These are phyloP conservation scores for Ctenochaetus hawaiiensis DNA, from an alignment of 2,797 vertebrate genomes.

Conservation along the genomic window DNA sequence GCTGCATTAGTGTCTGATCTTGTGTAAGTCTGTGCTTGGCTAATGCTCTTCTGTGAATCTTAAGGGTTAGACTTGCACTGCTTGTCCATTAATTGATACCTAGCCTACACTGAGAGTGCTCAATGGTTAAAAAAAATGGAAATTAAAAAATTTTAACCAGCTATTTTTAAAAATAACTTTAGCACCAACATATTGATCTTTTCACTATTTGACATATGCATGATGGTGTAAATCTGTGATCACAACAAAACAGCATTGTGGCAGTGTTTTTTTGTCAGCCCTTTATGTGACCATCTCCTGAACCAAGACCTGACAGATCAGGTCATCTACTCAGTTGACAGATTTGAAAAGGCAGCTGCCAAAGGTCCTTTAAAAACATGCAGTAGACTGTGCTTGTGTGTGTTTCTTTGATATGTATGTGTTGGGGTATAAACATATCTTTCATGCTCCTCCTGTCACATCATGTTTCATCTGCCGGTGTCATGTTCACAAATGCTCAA, in stretches of 20 bases:
- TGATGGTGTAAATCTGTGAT: constrained; percentile 14
- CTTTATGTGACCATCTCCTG: constrained; percentile 35
- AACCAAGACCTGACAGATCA: constrained; percentile 50
- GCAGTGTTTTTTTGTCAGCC: constrained; percentile 15
- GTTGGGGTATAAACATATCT: constrained; percentile 21
- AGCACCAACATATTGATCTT: constrained; percentile 5
- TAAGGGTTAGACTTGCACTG: background rate
- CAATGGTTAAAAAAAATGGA: background rate
- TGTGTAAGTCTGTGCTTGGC: background rate
- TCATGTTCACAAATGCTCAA: constrained; percentile 35
- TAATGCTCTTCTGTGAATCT: background rate
- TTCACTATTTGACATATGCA: background rate
- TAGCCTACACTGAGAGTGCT: background rate
- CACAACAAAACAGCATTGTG: background rate
- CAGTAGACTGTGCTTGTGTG: background rate
- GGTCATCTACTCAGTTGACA: constrained; percentile 28
- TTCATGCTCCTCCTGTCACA: constrained; percentile 39
- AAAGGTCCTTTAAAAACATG: constrained; percentile 42
- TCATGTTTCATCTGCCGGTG: constrained; percentile 17
- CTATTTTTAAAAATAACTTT: constrained; percentile 22
- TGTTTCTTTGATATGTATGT: constrained; percentile 12
- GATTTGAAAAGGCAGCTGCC: constrained; percentile 56
- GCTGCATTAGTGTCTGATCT: background rate
- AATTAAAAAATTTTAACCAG: constrained; percentile 7
- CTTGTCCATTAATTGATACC: background rate